These are phyloP conservation scores for Apamea crenata DNA, from an alignment of 2,888 invertebrate genomes.

Conservation along the genomic window DNA sequence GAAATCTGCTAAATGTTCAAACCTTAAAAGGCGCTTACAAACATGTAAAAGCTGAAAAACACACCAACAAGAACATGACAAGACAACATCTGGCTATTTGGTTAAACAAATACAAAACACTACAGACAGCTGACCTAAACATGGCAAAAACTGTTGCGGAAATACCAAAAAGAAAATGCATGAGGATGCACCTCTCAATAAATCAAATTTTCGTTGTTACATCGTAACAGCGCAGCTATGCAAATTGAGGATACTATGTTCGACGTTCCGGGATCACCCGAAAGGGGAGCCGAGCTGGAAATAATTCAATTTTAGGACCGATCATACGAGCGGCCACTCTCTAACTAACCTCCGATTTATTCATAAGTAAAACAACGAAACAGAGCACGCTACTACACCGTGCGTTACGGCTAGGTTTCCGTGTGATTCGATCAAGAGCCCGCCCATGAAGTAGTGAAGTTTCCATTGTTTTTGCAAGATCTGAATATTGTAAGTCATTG, in stretches of 20 bases:
- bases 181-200: constrained; percentile 64
- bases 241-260: constrained; percentile 73
- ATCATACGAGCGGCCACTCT: constrained; percentile 75
- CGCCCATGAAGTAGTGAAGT: constrained; percentile 20
- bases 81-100: constrained; percentile 62
- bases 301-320: constrained; percentile 83
- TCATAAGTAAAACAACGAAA: constrained; percentile 77
- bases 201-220: constrained; percentile 71
- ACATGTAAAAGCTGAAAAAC: background rate
- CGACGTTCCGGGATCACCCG: constrained; percentile 60
- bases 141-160: constrained; percentile 49
- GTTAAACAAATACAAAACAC: constrained; percentile 67
- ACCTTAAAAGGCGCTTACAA: background rate
- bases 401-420: constrained; percentile 42
- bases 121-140: constrained; percentile 58
- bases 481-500: constrained; percentile 48
- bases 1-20: background rate
- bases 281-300: constrained; percentile 72
- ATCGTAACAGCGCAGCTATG: constrained; percentile 70
- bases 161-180: constrained; percentile 54
- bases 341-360: constrained; percentile 74
- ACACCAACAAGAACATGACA: constrained; percentile 6
- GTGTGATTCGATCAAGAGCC: constrained; percentile 55
- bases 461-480: constrained; percentile 46
- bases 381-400: constrained; percentile 23